Evolutionary conservation across 2,888 invertebrate species (phyloP), one percentile per base, ranked within the genome.

Genomic region (Drosophila meridiana): DNA sequence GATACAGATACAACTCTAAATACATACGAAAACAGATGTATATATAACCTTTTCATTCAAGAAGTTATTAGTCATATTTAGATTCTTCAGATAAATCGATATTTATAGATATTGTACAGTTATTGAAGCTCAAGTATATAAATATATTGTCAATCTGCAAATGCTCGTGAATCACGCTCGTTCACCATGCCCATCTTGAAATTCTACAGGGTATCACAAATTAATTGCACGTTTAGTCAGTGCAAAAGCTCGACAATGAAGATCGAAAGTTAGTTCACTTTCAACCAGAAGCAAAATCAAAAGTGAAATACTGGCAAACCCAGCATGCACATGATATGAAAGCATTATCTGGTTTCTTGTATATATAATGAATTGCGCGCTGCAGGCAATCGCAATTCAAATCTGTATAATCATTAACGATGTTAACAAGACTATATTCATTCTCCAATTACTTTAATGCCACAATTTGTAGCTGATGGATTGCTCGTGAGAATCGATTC

Each of bases 401-500:
- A 42, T 32, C 26, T 9, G 36, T 40, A 68, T 36, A 28, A 45
- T 28, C 26, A 26, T 63, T 56, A 65, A 45, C 55, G 50, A 67
- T 45, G 66, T 67, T 64, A 53, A 58, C 43, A 38, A 67, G 26
- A 13, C 50, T n/a, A 32, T 52, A 32, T 43, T 48, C 9, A 13
- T 43, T 42, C 4, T 28, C 11, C 40, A 60, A 42, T 50, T 60
- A 40, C 47, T 36, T 64, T 68, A 69, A 68, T 75, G 57, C 53
- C 45, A 62, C 65, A 56, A 64, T 64, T 60, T 58, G 57, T 65
- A 48, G 56, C 50, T 52, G 61, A 11, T 30, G 13, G 30, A 38
- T 40, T 59, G 48, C 56, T 77, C 80, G 83, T 80, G 70, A 80
- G 72, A 80, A 70, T 50, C 68, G 64, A 69, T 70, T 72, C 28